A percentile compares a stretch with the other conserved stretches of the same genome.
Evolutionary conservation across 2,113 vertebrate species (phyloP).

Genomic region (Galeopterus variegatus): DNA sequence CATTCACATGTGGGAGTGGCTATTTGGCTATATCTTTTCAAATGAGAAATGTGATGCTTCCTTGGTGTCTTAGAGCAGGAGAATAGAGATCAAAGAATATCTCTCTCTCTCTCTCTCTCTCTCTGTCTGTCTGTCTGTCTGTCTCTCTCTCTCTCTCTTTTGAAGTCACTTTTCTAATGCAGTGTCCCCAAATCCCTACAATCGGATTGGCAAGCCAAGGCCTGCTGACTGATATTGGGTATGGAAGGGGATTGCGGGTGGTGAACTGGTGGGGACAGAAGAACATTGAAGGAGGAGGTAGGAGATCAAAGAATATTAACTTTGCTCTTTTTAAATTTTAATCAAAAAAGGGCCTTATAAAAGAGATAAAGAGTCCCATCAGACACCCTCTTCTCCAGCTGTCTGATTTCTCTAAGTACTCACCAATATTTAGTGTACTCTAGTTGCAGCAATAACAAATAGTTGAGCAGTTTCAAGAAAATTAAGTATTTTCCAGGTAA

Average conservation of each 20-base stretch:
- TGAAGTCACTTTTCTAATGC: neutral
- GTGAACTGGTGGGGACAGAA: neutral
- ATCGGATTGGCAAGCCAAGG: neutral
- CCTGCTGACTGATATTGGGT: neutral
- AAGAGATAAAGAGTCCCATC: neutral
- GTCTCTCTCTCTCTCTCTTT: neutral
- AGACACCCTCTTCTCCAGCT: neutral
- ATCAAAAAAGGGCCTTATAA: neutral
- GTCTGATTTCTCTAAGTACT: neutral
- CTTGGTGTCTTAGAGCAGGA: neutral
- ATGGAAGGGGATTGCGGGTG: neutral
- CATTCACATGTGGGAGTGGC: neutral
- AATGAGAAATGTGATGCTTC: neutral
- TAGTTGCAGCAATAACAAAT: neutral
- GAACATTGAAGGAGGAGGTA: neutral
- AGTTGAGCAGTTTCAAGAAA: neutral
- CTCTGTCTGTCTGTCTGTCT: too few species aligned
- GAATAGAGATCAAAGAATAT: constrained; percentile 42
- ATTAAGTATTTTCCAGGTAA: neutral
- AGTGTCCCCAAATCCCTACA: neutral
- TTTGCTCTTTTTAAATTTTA: neutral
- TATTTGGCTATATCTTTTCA: neutral
- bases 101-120: too few species aligned
- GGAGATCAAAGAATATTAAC: neutral
- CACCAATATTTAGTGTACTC: neutral